Evolutionary conservation across 2,797 vertebrate species (phyloP), one percentile per base, ranked within the genome.

Genomic region (Oophaga sylvatica): DNA sequence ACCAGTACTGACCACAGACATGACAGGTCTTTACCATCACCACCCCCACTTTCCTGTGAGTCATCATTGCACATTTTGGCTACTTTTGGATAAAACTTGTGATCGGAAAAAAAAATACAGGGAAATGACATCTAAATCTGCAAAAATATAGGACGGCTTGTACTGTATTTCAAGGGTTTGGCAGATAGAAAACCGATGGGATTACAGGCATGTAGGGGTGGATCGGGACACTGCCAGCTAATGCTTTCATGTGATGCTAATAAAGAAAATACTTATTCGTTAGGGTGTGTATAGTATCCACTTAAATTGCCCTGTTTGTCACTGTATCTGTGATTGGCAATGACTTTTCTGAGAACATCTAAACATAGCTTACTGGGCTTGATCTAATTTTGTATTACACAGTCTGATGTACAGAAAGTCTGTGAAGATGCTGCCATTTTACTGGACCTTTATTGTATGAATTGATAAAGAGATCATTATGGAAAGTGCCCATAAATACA

Each of bases 21-120:
- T 68, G 75, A 68, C 84, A 86, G 22, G 17, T 53, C 63, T 68
- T 59, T 56, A 53, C 73, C 73, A 53, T 35, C 83, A 77, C 59
- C 83, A 67, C 73, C 83, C 73, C 60, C 71, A 65, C 73, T 77
- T 77, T 86, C 84, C 84, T n/a, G 5, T 77, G 75, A 86, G 29
- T 86, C 76, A 80, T 79, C 63, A 0, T n/a, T 57, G 75, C 63
- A 80, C 84, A 68, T 53, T 41, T 70, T 48, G 62, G 70, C 56
- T 62, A 45, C 68, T 84, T 41, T 57, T 45, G 22, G 73, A 48
- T 77, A 77, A 63, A 84, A 84, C 41, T 26, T 76, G 48, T 70
- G 84, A 86, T 86, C 29, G 65, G 48, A 60, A 65, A 67, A 85
- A 41, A 83, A 26, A 53, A 56, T 41, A 48, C 59, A 48, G 45